Percentiles rank a stretch among this genome's conserved stretches.
These are phyloP conservation scores for Tipula lateralis DNA, from an alignment of 2,888 invertebrate species.

Conservation along the genomic window DNA sequence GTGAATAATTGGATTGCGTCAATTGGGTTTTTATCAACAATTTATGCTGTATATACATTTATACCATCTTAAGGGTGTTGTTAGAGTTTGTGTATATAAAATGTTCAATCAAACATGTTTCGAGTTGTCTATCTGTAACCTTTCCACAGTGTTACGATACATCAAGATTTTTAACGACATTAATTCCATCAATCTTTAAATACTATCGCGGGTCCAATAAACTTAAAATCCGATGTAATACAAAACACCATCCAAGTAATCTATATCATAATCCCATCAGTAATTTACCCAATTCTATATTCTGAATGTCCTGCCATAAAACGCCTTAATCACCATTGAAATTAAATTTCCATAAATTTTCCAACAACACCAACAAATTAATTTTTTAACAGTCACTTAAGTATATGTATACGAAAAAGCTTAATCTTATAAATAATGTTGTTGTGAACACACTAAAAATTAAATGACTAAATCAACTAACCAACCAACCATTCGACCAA, in stretches of 20 bases:
- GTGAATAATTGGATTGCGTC: neutral
- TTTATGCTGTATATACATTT: neutral
- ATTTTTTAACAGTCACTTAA: neutral
- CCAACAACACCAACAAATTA: neutral
- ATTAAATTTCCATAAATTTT: conserved; percentile 24
- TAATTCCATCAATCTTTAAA: neutral
- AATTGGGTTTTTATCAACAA: neutral
- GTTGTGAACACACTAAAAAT: neutral
- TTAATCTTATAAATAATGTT: neutral
- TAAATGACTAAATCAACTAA: conserved; percentile 11
- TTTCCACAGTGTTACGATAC: neutral
- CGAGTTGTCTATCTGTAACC: neutral
- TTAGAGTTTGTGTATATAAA: neutral
- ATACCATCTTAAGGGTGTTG: neutral
- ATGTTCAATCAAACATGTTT: neutral
- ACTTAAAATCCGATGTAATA: neutral
- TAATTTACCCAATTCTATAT: neutral
- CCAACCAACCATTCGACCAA: neutral
- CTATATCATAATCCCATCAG: neutral
- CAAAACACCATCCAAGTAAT: neutral
- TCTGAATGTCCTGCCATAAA: neutral
- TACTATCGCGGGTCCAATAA: neutral
- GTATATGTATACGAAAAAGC: neutral
- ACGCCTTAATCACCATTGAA: conserved; percentile 4
- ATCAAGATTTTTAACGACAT: neutral